Evolutionary conservation across 23 tunicate genomes (phyloP), one percentile per base, ranked within the genome.

Genomic region (Ascidia mentula): DNA sequence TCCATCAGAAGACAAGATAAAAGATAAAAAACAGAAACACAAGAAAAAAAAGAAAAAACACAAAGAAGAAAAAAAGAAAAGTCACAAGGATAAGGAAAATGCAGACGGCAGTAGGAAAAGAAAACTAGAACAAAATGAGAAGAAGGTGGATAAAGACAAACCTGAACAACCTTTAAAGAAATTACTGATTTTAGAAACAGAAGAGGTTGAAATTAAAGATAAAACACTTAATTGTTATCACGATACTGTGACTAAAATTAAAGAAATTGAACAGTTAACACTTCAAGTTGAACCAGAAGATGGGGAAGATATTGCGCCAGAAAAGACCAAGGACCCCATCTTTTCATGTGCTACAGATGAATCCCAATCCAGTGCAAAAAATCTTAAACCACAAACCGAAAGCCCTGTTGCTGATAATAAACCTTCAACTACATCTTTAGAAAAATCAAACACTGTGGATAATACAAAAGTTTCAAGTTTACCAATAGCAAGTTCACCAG

Each of bases 41-140:
- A 45, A 69, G 69, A 78, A 85, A 78, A 34, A 78, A 28, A 78
- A 70, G 65, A 85, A 85, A 72, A 77, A 78, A 46, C 69, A 71
- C 30, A 85, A 85, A 70, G 61, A 78, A 42, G 72, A 84, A 7
- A 76, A 84, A 40, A 59, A 76, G 0, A 84, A 84, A 65, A 76
- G 69, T 1, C 24, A 76, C 18, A 84, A 38, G 6, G 59, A 77
- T 9, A 59, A 75, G 12, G 69, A 84, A 61, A 39, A 76, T 18
- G 59, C 30, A 0, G 65, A 76, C 35, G 15, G 40, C 18, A 32
- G 40, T 26, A 32, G 22, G 13, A 70, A n/a, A n/a, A 13, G 2
- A 72, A 28, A 22, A n/a, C n/a, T 15, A 18, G 40, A 40, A 78
- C 7, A 9, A 3, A 28, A 28, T 53, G 24, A 53, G 13, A 53